phyloP scores from a whole-genome alignment of 2,888 invertebrate genomes.

The Tortricodes alternella region DNA sequence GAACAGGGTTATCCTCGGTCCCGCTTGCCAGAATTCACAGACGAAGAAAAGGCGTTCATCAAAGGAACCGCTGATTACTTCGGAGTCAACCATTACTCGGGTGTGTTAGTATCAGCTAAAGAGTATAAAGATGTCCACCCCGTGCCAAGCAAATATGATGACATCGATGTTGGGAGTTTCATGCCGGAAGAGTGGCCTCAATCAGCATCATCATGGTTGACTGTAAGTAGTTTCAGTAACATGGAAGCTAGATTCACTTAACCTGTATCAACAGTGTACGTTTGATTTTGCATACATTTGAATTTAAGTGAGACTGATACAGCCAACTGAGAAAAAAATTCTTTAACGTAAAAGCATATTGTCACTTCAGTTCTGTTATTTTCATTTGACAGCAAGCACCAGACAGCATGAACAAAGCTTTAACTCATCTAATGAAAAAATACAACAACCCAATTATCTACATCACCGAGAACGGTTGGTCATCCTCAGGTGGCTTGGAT shows the following conservation, averaged over 20 bases:
- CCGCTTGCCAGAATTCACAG: slow-evolving; percentile 57
- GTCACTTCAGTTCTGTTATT: too few species aligned
- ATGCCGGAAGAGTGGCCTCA: slow-evolving; percentile 9
- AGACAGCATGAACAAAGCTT: slow-evolving; percentile 66
- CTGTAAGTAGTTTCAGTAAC: too few species aligned
- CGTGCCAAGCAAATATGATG: slow-evolving; percentile 10
- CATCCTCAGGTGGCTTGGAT: not conserved
- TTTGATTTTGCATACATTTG: too few species aligned
- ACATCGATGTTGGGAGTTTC: slow-evolving; percentile 8
- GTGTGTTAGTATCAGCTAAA: slow-evolving; percentile 5
- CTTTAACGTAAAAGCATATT: too few species aligned
- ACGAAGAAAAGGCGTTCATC: slow-evolving; percentile 40
- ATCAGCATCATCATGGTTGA: slow-evolving; percentile 13
- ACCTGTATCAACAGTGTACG: too few species aligned
- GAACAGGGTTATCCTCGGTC: slow-evolving; percentile 53
- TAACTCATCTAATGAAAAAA: slow-evolving; percentile 40
- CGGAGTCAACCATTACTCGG: slow-evolving; percentile 23
- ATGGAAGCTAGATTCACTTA: too few species aligned
- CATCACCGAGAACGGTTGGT: slow-evolving; percentile 76
- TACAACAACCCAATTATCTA: slow-evolving; percentile 71
- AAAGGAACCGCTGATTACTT: slow-evolving; percentile 27
- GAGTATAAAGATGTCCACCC: not conserved
- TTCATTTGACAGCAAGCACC: slow-evolving; percentile 56
- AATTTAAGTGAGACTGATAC: too few species aligned
- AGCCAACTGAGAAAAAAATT: too few species aligned